Base-by-base conservation (phyloP, 2,113 vertebrate species). In the Sceloporus tristichus region DNA sequence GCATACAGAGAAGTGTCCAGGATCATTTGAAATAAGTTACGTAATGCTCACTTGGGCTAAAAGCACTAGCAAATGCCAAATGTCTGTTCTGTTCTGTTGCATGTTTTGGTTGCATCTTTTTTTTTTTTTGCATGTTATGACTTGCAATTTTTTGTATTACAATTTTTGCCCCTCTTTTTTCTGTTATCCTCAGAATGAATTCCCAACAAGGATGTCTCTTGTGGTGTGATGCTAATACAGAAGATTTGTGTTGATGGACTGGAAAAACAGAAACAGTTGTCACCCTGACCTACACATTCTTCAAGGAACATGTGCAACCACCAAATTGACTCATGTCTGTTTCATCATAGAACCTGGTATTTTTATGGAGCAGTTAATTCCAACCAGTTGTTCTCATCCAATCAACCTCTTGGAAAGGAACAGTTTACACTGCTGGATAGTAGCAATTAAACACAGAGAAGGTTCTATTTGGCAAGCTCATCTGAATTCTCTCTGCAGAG, bases 131-230 rank as follows among this genome's bases (percentile, higher is more conserved):
- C 34, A 18, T 13, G 42, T 87, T 81, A 62, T 38, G 34, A 34
- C 79, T 18, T 38, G 56, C 16, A 80, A 53, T 92, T 91, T 94
- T 56, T 93, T 78, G 25, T 86, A 94, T 68, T 79, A 92, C 68
- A 21, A 91, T 82, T 91, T 87, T 95, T 84, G 93, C 88, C 84
- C 94, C 83, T 96, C 74, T 86, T 94, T 89, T 82, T 93, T 11
- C 85, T 95, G 42, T 94, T 88, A 92, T 81, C 87, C 90, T 68
- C 94, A 97, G 97, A 97, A 95, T 0, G 97, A 97, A 92, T 97
- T 97, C 90, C 97, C 97, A 90, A 97, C 97, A 5, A 97, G 97
- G 90, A 97, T 97, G 97, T 97, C 97, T 86, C 97, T 97, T 18
- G 97, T 97, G 91, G 97, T 97, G 92, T 97, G 96, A 97, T 91